Evolutionary conservation across 2,888 invertebrate species (phyloP).

Genomic region (Nemurella pictetii): DNA sequence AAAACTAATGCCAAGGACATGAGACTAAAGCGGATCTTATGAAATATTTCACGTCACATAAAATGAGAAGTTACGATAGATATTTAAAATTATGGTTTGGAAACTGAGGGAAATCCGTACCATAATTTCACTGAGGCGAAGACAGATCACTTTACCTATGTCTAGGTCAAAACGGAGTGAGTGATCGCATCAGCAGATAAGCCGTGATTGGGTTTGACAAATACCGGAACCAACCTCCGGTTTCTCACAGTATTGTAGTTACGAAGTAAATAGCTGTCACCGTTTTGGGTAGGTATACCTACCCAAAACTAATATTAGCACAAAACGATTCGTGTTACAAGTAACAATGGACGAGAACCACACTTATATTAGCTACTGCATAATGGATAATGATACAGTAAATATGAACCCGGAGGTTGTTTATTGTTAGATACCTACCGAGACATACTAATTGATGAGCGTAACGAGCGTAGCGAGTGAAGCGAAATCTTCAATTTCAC

Average conservation of each 20-base stretch:
- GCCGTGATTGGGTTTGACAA: not conserved
- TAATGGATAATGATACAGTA: no score
- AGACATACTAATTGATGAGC: not conserved
- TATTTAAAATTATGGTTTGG: not conserved
- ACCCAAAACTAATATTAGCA: not conserved
- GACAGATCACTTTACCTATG: not conserved
- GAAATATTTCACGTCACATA: not conserved
- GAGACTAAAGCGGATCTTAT: constrained; percentile 9
- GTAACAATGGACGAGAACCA: not conserved
- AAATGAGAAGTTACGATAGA: not conserved
- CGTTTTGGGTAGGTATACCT: no score
- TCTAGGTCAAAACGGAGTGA: not conserved
- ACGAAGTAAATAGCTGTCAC: not conserved
- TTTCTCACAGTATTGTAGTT: not conserved
- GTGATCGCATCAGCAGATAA: no score
- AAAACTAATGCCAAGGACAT: constrained; percentile 30
- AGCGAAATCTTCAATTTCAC: no score
- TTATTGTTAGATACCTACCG: not conserved
- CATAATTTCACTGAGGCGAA: not conserved
- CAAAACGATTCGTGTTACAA: not conserved
- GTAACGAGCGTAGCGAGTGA: no score
- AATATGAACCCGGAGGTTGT: no score
- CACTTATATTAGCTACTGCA: not conserved
- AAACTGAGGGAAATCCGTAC: not conserved
- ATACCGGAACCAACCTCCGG: not conserved